Evolutionary conservation across 1,140 invertebrate genomes (phyloP).

Genomic region (Drosophila suzukii): DNA sequence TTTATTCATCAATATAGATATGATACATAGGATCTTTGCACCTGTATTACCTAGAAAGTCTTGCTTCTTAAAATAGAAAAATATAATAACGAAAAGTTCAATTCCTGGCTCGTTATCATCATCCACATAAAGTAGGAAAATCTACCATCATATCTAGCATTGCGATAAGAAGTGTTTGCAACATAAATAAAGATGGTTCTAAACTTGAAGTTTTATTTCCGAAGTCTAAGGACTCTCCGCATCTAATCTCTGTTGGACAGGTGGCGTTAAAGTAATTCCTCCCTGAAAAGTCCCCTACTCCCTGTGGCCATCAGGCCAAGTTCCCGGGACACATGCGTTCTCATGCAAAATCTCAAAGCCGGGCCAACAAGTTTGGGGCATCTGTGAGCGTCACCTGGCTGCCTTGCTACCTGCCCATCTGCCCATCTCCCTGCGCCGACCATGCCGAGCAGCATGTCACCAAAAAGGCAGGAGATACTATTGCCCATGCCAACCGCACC

Average conservation of each 20-base stretch:
- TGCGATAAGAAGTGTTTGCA: not conserved
- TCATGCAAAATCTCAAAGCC: conserved; percentile 60
- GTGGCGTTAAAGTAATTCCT: not conserved
- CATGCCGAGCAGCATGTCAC: conserved; percentile 65
- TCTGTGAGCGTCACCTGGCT: conserved; percentile 69
- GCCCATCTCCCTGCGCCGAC: not conserved
- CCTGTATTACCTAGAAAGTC: not conserved
- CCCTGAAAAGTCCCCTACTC: conserved; percentile 3
- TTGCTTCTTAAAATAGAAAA: not conserved
- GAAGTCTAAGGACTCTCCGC: not conserved
- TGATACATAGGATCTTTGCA: not conserved
- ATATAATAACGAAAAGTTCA: not conserved
- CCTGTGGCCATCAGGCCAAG: conserved; percentile 42
- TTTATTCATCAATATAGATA: no score
- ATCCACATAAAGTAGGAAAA: not conserved
- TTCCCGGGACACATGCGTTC: conserved; percentile 52
- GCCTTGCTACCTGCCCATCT: conserved; percentile 2
- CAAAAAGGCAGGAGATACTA: conserved; percentile 53
- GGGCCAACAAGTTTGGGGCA: conserved; percentile 69
- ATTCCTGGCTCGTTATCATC: not conserved
- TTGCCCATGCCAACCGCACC: conserved; percentile 7
- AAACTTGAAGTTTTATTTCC: not conserved
- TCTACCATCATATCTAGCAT: not conserved
- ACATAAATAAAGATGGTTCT: not conserved
- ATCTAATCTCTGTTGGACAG: conserved; percentile 1